phyloP scores from a whole-genome alignment of 1,140 invertebrate genomes.

The Aricia agestis region DNA sequence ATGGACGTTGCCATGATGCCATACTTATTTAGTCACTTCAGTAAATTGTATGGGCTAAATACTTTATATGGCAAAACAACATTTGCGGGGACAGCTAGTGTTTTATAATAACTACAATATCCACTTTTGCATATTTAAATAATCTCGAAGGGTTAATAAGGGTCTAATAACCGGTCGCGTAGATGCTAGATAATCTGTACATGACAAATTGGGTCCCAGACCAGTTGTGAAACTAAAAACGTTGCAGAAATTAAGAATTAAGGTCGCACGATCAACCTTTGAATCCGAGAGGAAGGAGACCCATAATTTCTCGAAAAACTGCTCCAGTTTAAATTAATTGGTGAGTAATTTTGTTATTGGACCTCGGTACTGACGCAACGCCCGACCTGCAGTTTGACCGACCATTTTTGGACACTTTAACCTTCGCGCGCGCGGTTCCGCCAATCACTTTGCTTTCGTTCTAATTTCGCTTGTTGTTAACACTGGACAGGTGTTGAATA shows the following conservation, averaged over 20 bases:
- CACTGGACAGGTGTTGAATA: neutral
- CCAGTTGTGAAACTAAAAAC: neutral
- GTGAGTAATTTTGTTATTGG: conserved; percentile 18
- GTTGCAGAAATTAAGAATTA: conserved; percentile 15
- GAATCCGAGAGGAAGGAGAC: conserved; percentile 14
- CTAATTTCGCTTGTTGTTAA: conserved; percentile 42
- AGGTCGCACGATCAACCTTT: conserved; percentile 20
- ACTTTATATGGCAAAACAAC: no score
- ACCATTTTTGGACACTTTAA: conserved; percentile 61
- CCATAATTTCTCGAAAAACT: conserved; percentile 25
- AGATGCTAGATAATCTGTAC: no score
- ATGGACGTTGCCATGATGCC: no score
- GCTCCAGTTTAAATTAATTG: conserved; percentile 53
- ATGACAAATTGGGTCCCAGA: no score
- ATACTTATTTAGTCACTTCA: no score
- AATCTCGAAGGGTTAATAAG: no score
- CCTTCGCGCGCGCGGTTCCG: conserved; percentile 60
- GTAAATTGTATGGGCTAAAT: no score
- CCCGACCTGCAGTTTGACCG: conserved; percentile 49
- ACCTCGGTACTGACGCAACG: conserved; percentile 46
- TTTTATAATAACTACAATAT: no score
- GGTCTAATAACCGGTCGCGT: no score
- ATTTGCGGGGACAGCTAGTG: no score
- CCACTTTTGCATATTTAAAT: no score
- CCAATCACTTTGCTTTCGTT: conserved; percentile 66